These are phyloP conservation scores for Galaxias olidus DNA, from an alignment of 2,797 vertebrate species.

Conservation along the genomic window DNA sequence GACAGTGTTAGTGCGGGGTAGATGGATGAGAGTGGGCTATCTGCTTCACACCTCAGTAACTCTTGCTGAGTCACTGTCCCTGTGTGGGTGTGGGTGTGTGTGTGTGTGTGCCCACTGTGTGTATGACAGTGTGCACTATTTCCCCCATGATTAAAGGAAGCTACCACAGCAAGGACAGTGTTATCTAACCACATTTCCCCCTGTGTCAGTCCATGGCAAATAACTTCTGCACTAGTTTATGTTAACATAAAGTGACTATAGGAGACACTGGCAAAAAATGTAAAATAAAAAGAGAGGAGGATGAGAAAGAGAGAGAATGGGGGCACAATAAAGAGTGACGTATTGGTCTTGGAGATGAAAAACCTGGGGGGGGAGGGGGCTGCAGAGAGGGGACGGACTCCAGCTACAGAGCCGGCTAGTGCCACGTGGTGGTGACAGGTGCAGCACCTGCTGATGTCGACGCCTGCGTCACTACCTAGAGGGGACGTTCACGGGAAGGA, in stretches of 20 bases:
- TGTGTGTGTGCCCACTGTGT: background rate
- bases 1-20: constrained; percentile 49
- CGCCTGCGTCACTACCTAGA: constrained; percentile 48
- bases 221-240: background rate
- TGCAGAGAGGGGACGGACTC: background rate
- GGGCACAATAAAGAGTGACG: background rate
- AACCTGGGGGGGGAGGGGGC: background rate
- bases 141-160: no score
- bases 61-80: constrained; percentile 64
- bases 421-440: constrained; percentile 57
- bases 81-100: constrained; percentile 12
- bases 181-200: no score
- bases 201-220: background rate
- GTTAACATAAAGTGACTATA: background rate
- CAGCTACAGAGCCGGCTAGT: constrained; percentile 32
- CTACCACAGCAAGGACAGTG: no score
- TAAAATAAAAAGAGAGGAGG: background rate
- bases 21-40: constrained; percentile 32
- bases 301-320: background rate
- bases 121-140: background rate
- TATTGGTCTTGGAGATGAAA: background rate
- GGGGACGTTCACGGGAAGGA: constrained; percentile 21
- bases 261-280: constrained; percentile 3
- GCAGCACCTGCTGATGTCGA: constrained; percentile 62
- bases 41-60: constrained; percentile 62